These are phyloP conservation scores for Myanophis thanlyinensis DNA, from an alignment of 2,113 vertebrate genomes.

Conservation along the genomic window DNA sequence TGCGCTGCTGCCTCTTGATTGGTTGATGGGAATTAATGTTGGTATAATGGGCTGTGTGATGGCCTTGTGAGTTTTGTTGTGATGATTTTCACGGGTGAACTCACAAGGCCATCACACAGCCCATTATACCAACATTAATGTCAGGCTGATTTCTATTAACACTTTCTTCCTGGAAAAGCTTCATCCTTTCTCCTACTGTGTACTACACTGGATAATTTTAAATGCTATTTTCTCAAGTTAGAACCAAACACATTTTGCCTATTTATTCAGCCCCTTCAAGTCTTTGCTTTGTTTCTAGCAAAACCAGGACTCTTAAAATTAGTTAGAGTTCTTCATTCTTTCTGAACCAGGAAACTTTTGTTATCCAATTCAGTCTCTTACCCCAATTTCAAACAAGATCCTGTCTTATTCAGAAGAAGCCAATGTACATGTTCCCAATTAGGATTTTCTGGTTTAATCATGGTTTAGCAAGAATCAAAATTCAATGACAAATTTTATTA, in stretches of 20 bases:
- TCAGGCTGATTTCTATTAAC: background rate
- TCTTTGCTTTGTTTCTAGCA: background rate
- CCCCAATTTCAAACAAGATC: background rate
- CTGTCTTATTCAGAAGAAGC: background rate
- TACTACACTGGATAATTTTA: background rate
- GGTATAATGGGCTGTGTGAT: too few relatives aligned
- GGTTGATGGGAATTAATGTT: too few relatives aligned
- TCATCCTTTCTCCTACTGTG: constrained; percentile 18
- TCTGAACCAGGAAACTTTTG: background rate
- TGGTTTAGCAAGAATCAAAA: background rate
- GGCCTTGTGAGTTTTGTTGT: too few relatives aligned
- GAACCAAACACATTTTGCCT: background rate
- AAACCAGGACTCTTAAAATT: background rate
- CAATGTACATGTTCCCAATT: background rate
- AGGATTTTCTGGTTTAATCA: background rate
- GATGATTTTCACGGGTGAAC: too few relatives aligned
- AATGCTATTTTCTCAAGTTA: background rate
- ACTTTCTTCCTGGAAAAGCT: constrained; percentile 19
- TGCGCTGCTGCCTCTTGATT: too few relatives aligned
- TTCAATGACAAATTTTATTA: background rate
- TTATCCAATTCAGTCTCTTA: background rate
- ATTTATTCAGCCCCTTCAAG: background rate
- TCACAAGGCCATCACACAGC: too few relatives aligned
- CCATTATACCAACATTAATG: too few relatives aligned
- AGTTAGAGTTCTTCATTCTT: background rate